A percentile compares a stretch with the other conserved stretches of the same genome.
Evolutionary conservation across 1,140 invertebrate species (phyloP).

Genomic region (Thrips palmi): DNA sequence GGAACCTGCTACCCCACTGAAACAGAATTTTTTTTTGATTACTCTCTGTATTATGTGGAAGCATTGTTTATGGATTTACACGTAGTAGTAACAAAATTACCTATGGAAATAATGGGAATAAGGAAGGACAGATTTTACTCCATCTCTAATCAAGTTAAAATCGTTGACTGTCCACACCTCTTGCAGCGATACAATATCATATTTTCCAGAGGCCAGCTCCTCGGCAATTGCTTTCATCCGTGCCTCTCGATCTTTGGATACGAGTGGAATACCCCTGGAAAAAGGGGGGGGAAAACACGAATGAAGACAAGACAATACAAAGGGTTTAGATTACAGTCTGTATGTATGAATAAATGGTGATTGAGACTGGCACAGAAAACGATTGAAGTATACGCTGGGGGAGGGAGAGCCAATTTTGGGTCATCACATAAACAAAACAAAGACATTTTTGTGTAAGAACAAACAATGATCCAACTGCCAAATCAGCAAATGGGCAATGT

Average conservation of each 20-base stretch:
- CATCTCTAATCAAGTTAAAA: conserved; percentile 47
- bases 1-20: conserved; percentile 77
- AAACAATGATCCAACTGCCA: too few species aligned
- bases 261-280: conserved; percentile 62
- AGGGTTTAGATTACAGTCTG: too few species aligned
- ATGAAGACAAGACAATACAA: too few species aligned
- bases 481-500: too few species aligned
- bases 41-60: background rate
- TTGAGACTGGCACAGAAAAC: too few species aligned
- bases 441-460: too few species aligned
- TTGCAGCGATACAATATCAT: conserved; percentile 82
- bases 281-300: too few species aligned
- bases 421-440: too few species aligned
- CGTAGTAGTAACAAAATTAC: conserved; percentile 25
- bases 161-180: conserved; percentile 76
- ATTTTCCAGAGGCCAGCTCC: conserved; percentile 41
- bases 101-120: conserved; percentile 88
- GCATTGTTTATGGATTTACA: background rate
- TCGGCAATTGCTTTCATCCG: conserved; percentile 67
- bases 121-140: conserved; percentile 40
- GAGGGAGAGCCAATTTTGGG: too few species aligned
- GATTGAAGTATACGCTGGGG: too few species aligned
- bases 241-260: conserved; percentile 53
- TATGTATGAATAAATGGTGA: too few species aligned
- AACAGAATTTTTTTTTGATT: conserved; percentile 16